These are phyloP conservation scores for Pelecanus crispus DNA, from an alignment of 2,113 vertebrate species.

Conservation along the genomic window DNA sequence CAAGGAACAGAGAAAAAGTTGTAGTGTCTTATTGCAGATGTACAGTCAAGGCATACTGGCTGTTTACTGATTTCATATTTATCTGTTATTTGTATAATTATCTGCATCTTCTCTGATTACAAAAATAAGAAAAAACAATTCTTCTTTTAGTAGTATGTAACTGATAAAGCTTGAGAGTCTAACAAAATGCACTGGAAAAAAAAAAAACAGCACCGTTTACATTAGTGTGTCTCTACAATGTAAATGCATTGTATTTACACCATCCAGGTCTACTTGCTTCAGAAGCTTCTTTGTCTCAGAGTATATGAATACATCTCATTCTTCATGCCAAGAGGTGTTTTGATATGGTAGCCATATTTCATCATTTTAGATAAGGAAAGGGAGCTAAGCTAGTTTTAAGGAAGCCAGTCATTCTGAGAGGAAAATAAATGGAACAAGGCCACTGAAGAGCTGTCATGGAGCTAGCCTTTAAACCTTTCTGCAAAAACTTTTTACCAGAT, in stretches of 20 bases:
- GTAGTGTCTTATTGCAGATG: neutral
- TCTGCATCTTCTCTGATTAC: neutral
- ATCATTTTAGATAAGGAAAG: neutral
- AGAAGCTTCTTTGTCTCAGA: neutral
- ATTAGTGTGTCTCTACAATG: accelerated
- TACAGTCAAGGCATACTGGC: neutral
- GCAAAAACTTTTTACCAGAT: neutral
- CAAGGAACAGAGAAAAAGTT: neutral
- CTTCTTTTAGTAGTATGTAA: neutral
- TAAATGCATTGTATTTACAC: neutral
- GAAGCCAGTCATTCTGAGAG: neutral
- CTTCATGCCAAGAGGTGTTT: neutral
- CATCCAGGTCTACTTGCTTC: neutral
- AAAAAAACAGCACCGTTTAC: neutral
- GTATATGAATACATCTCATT: neutral
- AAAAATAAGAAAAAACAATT: neutral
- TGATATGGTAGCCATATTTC: neutral
- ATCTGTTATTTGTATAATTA: neutral
- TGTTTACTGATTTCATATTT: neutral
- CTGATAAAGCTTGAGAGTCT: neutral
- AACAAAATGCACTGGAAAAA: neutral
- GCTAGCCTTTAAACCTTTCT: neutral
- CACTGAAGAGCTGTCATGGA: neutral
- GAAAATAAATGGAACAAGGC: neutral
- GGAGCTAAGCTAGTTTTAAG: neutral